These are phyloP conservation scores for Cottus gobio DNA, from an alignment of 2,113 vertebrate species.

Conservation along the genomic window DNA sequence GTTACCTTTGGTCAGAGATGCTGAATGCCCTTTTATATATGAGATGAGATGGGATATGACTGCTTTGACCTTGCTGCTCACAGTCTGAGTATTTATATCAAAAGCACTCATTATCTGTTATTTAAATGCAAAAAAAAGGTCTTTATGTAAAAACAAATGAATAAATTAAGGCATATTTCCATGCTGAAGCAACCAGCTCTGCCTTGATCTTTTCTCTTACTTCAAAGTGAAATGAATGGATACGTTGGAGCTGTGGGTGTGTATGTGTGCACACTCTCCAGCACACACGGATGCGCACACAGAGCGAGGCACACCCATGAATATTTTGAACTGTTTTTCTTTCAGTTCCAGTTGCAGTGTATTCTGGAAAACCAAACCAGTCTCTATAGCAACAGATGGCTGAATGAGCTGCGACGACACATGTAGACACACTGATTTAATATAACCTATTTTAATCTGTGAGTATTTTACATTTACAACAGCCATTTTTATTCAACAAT, in stretches of 20 bases:
- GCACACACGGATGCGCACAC: constrained; percentile 19
- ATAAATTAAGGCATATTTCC: constrained; percentile 55
- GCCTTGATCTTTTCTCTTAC: constrained; percentile 49
- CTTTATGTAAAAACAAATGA: constrained; percentile 41
- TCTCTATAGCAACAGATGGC: constrained; percentile 79
- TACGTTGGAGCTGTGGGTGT: neutral
- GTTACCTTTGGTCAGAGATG: constrained; percentile 54
- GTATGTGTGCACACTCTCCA: neutral
- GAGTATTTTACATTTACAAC: constrained; percentile 40
- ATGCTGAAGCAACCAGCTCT: constrained; percentile 43
- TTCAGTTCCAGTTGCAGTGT: constrained; percentile 59
- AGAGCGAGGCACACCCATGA: constrained; percentile 57
- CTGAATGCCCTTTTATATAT: constrained; percentile 53
- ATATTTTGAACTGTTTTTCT: constrained; percentile 59
- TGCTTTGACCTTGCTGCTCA: constrained; percentile 53
- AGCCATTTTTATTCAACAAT: constrained; percentile 51
- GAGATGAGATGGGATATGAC: constrained; percentile 30
- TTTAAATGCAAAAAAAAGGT: constrained; percentile 55
- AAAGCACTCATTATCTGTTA: constrained; percentile 29
- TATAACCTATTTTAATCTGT: constrained; percentile 53
- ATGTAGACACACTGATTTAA: constrained; percentile 55
- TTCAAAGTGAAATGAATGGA: constrained; percentile 61
- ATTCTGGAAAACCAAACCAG: constrained; percentile 57
- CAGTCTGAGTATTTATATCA: constrained; percentile 40
- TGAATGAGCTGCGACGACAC: constrained; percentile 52